Evolutionary conservation across 2,113 vertebrate species (phyloP).

Genomic region (Thermophis baileyi): DNA sequence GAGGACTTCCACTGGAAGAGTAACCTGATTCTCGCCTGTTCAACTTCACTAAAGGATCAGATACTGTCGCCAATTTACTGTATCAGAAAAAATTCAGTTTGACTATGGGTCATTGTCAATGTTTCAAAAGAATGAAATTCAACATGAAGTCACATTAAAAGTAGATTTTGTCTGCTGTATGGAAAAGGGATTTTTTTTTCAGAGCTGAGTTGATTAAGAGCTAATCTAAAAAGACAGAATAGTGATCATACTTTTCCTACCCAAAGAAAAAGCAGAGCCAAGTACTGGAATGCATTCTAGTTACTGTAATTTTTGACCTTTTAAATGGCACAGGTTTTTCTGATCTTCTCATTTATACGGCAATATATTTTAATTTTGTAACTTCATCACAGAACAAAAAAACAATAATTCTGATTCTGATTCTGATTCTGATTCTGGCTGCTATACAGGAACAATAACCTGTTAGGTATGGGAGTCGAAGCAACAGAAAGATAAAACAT

Average conservation of each 20-base stretch:
- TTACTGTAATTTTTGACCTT: not conserved
- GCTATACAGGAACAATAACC: not conserved
- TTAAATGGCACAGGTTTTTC: not conserved
- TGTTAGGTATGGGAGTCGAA: not conserved
- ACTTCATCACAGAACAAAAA: not conserved
- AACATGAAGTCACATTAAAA: not conserved
- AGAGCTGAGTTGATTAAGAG: constrained; percentile 44
- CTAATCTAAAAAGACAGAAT: constrained; percentile 65
- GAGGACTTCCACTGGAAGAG: not conserved
- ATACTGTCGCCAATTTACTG: not conserved
- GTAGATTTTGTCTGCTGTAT: not conserved
- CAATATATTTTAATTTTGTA: not conserved
- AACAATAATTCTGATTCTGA: accelerated
- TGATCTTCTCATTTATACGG: not conserved
- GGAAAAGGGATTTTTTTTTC: not conserved
- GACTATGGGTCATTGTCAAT: not conserved
- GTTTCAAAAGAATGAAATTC: not conserved
- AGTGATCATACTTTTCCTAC: not conserved
- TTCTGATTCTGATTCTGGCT: not conserved
- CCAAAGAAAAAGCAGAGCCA: not conserved
- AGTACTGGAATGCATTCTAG: accelerated
- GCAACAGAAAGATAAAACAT: not conserved
- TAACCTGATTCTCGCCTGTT: not conserved
- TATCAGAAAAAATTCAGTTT: not conserved
- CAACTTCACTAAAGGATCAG: not conserved